A percentile compares a stretch with the other conserved stretches of the same genome.
phyloP scores from a whole-genome alignment of 2,888 invertebrate species.

The Lymantria monacha region DNA sequence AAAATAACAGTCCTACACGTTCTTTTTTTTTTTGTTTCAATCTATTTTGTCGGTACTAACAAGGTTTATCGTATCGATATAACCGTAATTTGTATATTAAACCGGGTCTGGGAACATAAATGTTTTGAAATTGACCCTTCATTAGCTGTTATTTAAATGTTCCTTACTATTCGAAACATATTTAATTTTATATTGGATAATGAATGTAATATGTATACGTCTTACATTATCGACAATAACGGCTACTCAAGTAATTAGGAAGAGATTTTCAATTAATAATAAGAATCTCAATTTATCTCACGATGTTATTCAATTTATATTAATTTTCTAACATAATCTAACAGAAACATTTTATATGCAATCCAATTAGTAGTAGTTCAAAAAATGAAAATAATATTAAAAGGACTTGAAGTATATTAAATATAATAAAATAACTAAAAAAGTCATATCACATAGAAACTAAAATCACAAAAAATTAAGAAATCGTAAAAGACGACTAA shows the following conservation, averaged over 20 bases:
- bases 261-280: slow-evolving; percentile 1
- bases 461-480: no score
- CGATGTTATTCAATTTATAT: no score
- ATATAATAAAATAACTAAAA: no score
- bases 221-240: slow-evolving; percentile 2
- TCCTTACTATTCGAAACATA: slow-evolving; percentile 10
- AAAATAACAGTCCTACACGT: slow-evolving; percentile 57
- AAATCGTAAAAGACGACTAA: no score
- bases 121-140: slow-evolving; percentile 65
- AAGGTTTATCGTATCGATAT: slow-evolving; percentile 48
- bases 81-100: slow-evolving; percentile 70
- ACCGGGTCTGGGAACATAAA: slow-evolving; percentile 41
- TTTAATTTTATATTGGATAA: slow-evolving; percentile 1
- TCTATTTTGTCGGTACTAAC: slow-evolving; percentile 49
- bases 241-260: neutral
- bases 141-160: slow-evolving; percentile 58
- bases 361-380: no score
- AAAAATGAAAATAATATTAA: no score
- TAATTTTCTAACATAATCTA: no score
- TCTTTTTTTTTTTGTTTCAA: slow-evolving; percentile 56
- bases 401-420: no score
- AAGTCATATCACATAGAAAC: no score
- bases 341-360: neutral
- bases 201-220: slow-evolving; percentile 12
- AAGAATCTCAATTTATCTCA: neutral